Evolutionary conservation across 2,888 invertebrate genomes (phyloP).

Genomic region (Morinoia aosen): DNA sequence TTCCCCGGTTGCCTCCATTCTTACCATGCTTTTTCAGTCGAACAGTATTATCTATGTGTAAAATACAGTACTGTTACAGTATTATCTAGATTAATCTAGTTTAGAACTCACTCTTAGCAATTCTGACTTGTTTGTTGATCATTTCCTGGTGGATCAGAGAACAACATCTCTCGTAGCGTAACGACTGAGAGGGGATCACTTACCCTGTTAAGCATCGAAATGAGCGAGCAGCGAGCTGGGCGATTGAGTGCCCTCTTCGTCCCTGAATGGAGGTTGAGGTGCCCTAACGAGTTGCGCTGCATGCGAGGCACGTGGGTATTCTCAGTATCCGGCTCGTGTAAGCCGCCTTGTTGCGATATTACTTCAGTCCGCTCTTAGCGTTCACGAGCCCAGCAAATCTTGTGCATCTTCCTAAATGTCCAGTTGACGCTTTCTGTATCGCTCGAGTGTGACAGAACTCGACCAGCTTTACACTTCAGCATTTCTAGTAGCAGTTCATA

Average conservation of each 20-base stretch:
- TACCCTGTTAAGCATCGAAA: background rate
- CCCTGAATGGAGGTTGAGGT: no score
- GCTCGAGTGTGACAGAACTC: background rate
- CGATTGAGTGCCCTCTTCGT: background rate
- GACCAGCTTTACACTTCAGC: background rate
- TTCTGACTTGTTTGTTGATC: background rate
- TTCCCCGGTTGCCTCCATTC: no score
- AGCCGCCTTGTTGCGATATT: background rate
- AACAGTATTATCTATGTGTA: no score
- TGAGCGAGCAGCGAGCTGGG: background rate
- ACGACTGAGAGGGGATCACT: background rate
- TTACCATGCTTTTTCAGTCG: no score
- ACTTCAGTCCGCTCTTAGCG: background rate
- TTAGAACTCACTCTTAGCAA: background rate
- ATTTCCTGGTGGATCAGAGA: background rate
- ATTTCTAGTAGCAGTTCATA: no score
- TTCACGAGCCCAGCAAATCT: background rate
- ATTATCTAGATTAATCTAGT: background rate
- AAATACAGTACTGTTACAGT: background rate
- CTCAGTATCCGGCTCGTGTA: background rate
- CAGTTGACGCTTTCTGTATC: background rate
- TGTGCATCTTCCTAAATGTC: background rate
- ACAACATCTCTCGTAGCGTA: background rate
- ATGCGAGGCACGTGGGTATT: background rate
- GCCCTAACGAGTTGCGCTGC: background rate